phyloP scores from a whole-genome alignment of 2,113 vertebrate species.

The Gadus chalcogrammus region DNA sequence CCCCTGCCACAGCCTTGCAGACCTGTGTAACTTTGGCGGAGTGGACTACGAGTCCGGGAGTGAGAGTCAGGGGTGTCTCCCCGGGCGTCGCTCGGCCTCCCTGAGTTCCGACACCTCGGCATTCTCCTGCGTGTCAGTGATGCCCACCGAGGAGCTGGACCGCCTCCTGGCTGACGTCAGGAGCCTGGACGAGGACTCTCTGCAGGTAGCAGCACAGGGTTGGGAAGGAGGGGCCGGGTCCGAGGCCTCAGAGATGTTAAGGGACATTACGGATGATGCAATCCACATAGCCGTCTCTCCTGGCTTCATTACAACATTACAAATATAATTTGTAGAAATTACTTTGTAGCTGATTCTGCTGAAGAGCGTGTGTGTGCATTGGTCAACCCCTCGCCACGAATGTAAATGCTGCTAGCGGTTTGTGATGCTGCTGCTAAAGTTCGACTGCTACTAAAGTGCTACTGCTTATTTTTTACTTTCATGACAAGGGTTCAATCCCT shows the following conservation, averaged over 20 bases:
- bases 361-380: no score
- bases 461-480: no score
- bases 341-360: no score
- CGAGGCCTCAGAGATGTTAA: not conserved
- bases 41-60: constrained; percentile 55
- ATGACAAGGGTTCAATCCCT: no score
- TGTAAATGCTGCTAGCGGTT: no score
- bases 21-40: constrained; percentile 72
- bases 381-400: no score
- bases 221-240: no score
- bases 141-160: constrained; percentile 73
- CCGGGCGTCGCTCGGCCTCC: constrained; percentile 51
- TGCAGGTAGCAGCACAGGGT: constrained; percentile 59
- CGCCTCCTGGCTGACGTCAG: constrained; percentile 71
- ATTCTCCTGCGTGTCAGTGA: constrained; percentile 70
- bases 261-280: not conserved
- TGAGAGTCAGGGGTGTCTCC: constrained; percentile 46
- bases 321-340: no score
- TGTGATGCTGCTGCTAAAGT: no score
- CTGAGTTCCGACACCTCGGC: constrained; percentile 71
- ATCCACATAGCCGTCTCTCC: not conserved
- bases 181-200: constrained; percentile 57
- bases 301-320: no score
- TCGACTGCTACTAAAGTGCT: no score
- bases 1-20: constrained; percentile 59